Conservation (phyloP, 2,797 vertebrate genomes). For the Okamejei kenojei region DNA sequence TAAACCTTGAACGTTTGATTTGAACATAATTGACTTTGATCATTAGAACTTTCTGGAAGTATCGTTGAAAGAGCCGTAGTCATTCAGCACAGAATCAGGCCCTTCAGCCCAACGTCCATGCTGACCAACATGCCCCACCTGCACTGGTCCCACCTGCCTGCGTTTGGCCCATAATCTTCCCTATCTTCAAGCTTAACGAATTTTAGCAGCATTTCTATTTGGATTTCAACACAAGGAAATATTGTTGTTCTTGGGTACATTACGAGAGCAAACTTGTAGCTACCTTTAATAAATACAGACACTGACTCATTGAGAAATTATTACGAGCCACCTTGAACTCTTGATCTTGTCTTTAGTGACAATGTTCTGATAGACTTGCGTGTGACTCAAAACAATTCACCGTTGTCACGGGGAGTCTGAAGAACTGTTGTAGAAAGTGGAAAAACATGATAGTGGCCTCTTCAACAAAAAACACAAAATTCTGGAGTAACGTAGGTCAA, state of each 20-base stretch:
- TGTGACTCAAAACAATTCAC: neutral
- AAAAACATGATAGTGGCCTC: too few species aligned
- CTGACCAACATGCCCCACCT: too few species aligned
- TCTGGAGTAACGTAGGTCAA: too few species aligned
- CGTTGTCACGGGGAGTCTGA: neutral
- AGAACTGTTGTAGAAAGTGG: too few species aligned
- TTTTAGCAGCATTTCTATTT: neutral
- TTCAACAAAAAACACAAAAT: too few species aligned
- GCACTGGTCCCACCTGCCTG: too few species aligned
- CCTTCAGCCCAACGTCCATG: too few species aligned
- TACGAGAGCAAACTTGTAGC: neutral
- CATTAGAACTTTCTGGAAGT: neutral
- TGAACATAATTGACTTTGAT: neutral
- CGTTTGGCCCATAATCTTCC: too few species aligned
- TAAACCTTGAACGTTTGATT: neutral
- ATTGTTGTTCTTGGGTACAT: neutral
- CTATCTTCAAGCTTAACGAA: neutral
- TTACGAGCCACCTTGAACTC: neutral
- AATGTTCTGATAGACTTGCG: neutral
- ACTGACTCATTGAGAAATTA: slow-evolving; percentile 14
- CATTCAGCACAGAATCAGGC: too few species aligned
- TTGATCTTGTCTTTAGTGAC: neutral
- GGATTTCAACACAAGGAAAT: neutral
- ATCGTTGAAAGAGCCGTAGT: neutral
- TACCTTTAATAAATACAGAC: slow-evolving; percentile 7